A percentile compares a stretch with the other conserved stretches of the same genome.
Conservation (phyloP, 1,140 invertebrate genomes). For the Trichomalopsis sarcophagae region DNA sequence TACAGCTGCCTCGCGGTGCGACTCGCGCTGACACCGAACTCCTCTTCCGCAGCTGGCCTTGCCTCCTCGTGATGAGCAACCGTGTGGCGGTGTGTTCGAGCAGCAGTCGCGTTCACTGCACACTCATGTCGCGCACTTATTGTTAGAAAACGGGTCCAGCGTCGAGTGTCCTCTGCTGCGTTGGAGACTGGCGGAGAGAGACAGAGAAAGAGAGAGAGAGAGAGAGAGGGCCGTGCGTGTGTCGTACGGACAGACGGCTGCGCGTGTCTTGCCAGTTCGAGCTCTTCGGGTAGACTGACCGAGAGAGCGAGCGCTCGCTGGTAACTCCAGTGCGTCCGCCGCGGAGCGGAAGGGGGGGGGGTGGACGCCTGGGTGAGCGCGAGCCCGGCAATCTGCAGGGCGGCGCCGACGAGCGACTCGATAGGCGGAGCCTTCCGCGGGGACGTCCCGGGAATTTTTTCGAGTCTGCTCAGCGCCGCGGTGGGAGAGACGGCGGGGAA, state of each 20-base stretch:
- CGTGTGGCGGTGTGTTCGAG: no score
- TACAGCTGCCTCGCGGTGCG: not conserved
- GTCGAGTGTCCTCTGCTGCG: not conserved
- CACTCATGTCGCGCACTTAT: conserved; percentile 26
- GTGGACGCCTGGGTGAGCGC: conserved; percentile 24
- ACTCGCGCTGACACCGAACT: not conserved
- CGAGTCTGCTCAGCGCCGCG: not conserved
- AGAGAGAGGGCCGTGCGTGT: not conserved
- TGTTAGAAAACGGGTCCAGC: not conserved
- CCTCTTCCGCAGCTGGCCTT: no score
- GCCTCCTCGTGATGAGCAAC: not conserved
- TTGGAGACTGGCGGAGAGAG: not conserved
- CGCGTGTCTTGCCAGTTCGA: conserved; percentile 63
- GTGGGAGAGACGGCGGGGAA: not conserved
- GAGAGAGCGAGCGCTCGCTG: conserved; percentile 28
- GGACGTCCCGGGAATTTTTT: not conserved
- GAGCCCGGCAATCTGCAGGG: conserved; percentile 31
- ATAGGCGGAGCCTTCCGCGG: conserved; percentile 5
- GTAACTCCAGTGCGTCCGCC: conserved; percentile 12
- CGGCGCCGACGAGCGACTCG: not conserved
- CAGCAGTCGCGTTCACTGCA: not conserved
- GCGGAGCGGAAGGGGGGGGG: not conserved
- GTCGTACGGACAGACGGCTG: conserved; percentile 21
- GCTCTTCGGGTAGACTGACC: conserved; percentile 70
- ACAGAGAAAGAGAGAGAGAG: not conserved